Evolutionary conservation across 2,888 invertebrate species (phyloP), one percentile per base, ranked within the genome.

Genomic region (Crossocerus cetratus): DNA sequence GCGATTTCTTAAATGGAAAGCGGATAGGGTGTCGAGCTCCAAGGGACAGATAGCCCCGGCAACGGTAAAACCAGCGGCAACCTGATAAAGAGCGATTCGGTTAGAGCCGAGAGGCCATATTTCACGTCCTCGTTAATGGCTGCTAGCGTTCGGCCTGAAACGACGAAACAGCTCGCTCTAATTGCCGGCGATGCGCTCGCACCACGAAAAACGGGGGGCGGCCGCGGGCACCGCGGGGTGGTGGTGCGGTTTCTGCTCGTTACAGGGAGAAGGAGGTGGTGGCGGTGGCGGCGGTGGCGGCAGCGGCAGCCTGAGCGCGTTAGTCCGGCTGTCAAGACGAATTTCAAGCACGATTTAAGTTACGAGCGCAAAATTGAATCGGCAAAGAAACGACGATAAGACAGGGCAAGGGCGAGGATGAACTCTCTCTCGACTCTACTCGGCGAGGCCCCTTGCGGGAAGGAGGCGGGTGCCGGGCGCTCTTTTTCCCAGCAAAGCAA

Each of bases 311-410:
- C 43, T 3, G 32, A 18, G 59, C 32, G 32, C 32, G 32, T 32
- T 32, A 32, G 32, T 32, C 32, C 32, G 32, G 20, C 22, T 43
- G 22, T 42, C 22, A 43, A 59, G 16, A 32, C 18, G 22, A 59
- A 49, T 49, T 49, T 16, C 49, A 32, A 18, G 16, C 13, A 22
- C 18, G 54, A 45, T 54, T 61, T 45, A 60, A 72, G 64, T 65
- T 65, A 69, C 62, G 73, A 67, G 65, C 69, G 63, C 63, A 62
- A 71, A 72, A 76, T 69, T 66, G 65, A 76, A 76, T 74, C 62
- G 56, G 53, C 68, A 56, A 56, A 67, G 59, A 73, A 64, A 23
- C 49, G 14, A 57, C 63, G 69, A 77, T 76, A 78, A 79, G 73
- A 65, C 32, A 32, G 32, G 59, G 44, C 60, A 67, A 55, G 32